phyloP scores from a whole-genome alignment of 2,888 invertebrate species.

The Autographa pulchrina region DNA sequence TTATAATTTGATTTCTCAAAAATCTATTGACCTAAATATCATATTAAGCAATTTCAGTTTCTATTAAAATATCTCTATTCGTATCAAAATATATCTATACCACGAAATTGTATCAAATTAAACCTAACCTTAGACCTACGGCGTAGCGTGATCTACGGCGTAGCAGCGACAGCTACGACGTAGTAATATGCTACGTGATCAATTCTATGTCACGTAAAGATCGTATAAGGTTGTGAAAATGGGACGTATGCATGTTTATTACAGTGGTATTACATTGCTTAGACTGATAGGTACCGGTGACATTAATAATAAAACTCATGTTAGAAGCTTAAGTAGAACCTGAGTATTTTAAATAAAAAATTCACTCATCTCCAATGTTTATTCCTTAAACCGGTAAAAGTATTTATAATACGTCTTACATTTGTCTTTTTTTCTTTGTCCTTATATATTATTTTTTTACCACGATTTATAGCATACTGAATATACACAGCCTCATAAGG shows the following conservation, averaged over 20 bases:
- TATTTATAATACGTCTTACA: too few relatives aligned
- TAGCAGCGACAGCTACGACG: conserved; percentile 47
- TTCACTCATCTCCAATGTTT: too few relatives aligned
- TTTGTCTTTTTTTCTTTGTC: too few relatives aligned
- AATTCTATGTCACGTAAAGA: conserved; percentile 41
- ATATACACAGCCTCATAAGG: too few relatives aligned
- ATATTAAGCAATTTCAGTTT: conserved; percentile 32
- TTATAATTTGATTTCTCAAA: conserved; percentile 51
- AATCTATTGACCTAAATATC: conserved; percentile 40
- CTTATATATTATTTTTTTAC: too few relatives aligned
- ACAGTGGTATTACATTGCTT: conserved; percentile 33
- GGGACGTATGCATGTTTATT: conserved; percentile 51
- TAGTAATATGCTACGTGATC: conserved; percentile 60
- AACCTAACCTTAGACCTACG: conserved; percentile 28
- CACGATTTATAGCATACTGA: too few relatives aligned
- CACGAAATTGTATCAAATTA: conserved; percentile 44
- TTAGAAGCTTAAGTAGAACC: too few relatives aligned
- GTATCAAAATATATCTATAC: conserved; percentile 5
- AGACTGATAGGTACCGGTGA: conserved; percentile 20
- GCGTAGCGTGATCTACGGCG: conserved; percentile 44
- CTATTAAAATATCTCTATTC: conserved; percentile 17
- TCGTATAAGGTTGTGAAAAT: conserved; percentile 35
- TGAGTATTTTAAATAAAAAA: too few relatives aligned
- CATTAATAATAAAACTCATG: conserved; percentile 18
- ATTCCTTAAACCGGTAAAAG: too few relatives aligned